Evolutionary conservation across 2,113 vertebrate genomes (phyloP).

Genomic region (Ranitomeya variabilis): DNA sequence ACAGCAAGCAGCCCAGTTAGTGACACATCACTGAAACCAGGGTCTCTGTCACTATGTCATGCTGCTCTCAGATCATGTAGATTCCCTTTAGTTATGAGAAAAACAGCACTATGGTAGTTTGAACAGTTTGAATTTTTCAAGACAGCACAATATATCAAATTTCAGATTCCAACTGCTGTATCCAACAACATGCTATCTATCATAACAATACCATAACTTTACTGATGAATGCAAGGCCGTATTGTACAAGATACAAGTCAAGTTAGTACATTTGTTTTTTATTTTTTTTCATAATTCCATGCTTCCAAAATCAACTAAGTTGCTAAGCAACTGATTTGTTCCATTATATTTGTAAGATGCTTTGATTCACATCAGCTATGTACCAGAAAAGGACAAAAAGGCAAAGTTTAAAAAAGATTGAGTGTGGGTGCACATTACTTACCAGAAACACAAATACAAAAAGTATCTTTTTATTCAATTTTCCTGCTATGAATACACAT

Average conservation of each 20-base stretch:
- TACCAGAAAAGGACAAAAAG: neutral
- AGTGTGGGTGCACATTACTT: neutral
- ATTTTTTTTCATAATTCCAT: slow-evolving; percentile 11
- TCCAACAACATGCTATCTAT: neutral
- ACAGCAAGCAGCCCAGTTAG: no score
- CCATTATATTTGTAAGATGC: neutral
- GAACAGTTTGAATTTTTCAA: no score
- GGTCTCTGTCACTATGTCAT: no score
- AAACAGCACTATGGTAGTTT: no score
- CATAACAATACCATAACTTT: neutral
- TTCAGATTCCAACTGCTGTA: neutral
- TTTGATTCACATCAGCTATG: neutral
- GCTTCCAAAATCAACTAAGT: slow-evolving; percentile 13
- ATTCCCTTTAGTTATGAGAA: no score
- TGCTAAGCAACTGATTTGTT: slow-evolving; percentile 29
- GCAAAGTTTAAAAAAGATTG: neutral
- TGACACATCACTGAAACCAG: no score
- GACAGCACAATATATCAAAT: no score
- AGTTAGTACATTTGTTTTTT: neutral
- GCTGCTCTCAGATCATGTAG: no score
- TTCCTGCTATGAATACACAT: neutral
- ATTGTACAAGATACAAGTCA: neutral
- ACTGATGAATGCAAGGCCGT: neutral
- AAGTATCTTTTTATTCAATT: neutral
- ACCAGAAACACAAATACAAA: neutral